Conservation (phyloP, 2,888 invertebrate genomes). For the Deroplatys truncata region DNA sequence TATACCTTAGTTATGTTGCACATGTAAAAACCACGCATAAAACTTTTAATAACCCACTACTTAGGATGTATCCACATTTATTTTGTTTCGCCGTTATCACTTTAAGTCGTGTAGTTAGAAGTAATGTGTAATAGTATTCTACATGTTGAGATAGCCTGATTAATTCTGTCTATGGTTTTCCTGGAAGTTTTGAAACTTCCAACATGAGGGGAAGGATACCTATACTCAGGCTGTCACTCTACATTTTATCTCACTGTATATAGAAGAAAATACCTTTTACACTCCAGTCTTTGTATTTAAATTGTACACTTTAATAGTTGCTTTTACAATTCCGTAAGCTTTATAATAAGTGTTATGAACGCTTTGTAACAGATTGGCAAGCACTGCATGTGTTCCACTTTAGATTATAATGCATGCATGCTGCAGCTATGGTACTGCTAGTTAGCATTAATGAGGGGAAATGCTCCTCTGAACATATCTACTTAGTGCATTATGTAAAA, state of each 20-base stretch:
- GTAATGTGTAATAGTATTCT: too few species aligned
- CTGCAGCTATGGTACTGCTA: background rate
- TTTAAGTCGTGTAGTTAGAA: too few species aligned
- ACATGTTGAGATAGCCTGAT: too few species aligned
- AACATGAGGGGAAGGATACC: background rate
- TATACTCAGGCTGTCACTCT: background rate
- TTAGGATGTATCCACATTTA: too few species aligned
- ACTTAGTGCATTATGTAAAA: background rate
- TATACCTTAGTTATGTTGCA: too few species aligned
- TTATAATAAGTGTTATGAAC: background rate
- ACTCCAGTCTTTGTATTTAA: background rate
- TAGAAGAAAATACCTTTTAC: background rate
- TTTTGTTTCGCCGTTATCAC: too few species aligned
- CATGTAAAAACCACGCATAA: too few species aligned
- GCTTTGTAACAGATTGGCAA: background rate
- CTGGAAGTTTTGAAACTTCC: too few species aligned
- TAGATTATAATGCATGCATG: background rate
- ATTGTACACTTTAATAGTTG: background rate
- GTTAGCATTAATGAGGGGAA: background rate
- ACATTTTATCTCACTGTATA: background rate
- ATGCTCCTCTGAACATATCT: background rate
- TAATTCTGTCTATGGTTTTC: too few species aligned
- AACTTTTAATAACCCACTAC: too few species aligned
- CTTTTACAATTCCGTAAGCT: background rate
- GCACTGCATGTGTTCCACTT: background rate